phyloP scores from a whole-genome alignment of 2,113 vertebrate species.

The rat (Rattus norvegicus) region GRCr8 NC_086026.1:132282001-132282500 shows the following conservation, averaged over 20 bases:
- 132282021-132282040: background rate
- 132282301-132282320: background rate
- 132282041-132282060: too few species aligned
- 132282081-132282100: background rate
- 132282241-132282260: background rate
- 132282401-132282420: background rate
- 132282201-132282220: background rate
- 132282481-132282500: background rate
- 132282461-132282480: background rate
- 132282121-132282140: background rate
- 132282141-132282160: too few species aligned
- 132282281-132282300: background rate
- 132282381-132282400: background rate
- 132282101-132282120: too few species aligned
- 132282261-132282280: background rate
- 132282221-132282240: background rate
- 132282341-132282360: background rate
- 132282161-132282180: background rate
- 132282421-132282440: background rate
- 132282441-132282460: background rate
- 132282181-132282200: background rate
- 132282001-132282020: background rate
- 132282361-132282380: background rate
- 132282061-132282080: background rate
- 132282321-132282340: background rate